Base-by-base conservation (phyloP, 1,140 invertebrate genomes). In the Bactericera cockerelli region DNA sequence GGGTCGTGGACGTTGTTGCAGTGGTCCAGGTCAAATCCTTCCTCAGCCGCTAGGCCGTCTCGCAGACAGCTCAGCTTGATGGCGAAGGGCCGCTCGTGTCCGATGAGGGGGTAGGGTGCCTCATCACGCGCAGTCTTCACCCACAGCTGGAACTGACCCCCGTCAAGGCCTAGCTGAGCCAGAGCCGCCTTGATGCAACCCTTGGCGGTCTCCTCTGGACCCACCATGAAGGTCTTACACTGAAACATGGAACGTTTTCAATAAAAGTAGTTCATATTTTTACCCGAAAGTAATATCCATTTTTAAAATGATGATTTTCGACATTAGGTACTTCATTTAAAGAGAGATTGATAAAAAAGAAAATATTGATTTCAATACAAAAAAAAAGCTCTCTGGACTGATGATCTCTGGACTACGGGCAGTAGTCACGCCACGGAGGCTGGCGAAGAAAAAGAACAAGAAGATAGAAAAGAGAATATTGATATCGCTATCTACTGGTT, bases 41-140 rank as follows among this genome's bases (percentile, higher is more conserved):
- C 84, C 64, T 86, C 84, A 26, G 81, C 79, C 16, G 78, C 83
- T 28, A 82, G 67, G 2, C 81, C 81, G 67, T 89, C 85, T 39
- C 86, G 73, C 57, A 89, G 74, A 65, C 85, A 80, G 26, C 81
- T 85, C 68, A 78, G 67, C 71, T 86, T 88, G 62, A 91, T 84
- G 58, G 86, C 83, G 69, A 87, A 89, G 0, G 87, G 87, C 64
- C 85, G 76, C 67, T 91, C 88, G 70, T 88, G 87, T 1, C 87
- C 86, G 6, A 87, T 80, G 38, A 89, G 69, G 1, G 85, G 83
- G 64, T 85, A 84, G 0, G 83, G 82, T 0, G 83, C 74, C 13
- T 86, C 81, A 59, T 89, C 86, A 6, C 81, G 70, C 0, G 76
- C 76, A 10, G 81, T 80, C 62, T 79, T 74, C 0, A 85, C 81